phyloP scores from a whole-genome alignment of 2,113 vertebrate species.

The Triplophysa rosa region DNA sequence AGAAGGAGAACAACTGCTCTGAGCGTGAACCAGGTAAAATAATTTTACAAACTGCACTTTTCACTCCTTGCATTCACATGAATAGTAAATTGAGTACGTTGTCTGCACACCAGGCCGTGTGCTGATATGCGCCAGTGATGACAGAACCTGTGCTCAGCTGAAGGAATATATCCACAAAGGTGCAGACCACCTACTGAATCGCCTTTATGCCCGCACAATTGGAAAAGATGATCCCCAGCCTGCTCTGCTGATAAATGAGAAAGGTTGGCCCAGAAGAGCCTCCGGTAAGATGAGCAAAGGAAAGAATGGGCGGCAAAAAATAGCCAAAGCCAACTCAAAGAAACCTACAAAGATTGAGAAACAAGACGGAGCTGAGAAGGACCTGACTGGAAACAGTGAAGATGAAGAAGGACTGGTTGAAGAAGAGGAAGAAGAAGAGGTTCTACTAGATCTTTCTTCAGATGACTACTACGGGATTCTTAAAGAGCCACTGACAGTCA shows the following conservation, averaged over 20 bases:
- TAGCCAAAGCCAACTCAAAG: conserved; percentile 59
- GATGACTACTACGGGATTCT: conserved; percentile 88
- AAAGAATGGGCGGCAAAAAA: conserved; percentile 67
- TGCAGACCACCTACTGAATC: conserved; percentile 79
- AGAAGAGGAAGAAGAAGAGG: conserved; percentile 69
- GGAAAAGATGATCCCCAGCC: conserved; percentile 75
- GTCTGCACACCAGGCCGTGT: conserved; percentile 78
- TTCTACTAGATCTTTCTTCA: conserved; percentile 79
- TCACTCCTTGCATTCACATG: neutral
- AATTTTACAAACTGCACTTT: neutral
- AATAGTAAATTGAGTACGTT: neutral
- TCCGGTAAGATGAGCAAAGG: conserved; percentile 62
- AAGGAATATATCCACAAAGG: conserved; percentile 82
- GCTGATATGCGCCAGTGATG: conserved; percentile 93
- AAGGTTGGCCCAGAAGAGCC: conserved; percentile 53
- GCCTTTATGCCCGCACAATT: conserved; percentile 84
- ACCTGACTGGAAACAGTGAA: conserved; percentile 62
- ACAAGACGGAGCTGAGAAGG: conserved; percentile 65
- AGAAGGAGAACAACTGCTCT: conserved; percentile 85
- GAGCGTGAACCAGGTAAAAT: conserved; percentile 79
- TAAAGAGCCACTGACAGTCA: conserved; percentile 85
- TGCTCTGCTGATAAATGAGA: conserved; percentile 62
- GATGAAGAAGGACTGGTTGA: conserved; percentile 68
- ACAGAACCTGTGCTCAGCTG: conserved; percentile 93
- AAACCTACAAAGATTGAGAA: conserved; percentile 67